Evolutionary conservation across 2,888 invertebrate genomes (phyloP), one percentile per base, ranked within the genome.

Genomic region (Tinea pellionella): DNA sequence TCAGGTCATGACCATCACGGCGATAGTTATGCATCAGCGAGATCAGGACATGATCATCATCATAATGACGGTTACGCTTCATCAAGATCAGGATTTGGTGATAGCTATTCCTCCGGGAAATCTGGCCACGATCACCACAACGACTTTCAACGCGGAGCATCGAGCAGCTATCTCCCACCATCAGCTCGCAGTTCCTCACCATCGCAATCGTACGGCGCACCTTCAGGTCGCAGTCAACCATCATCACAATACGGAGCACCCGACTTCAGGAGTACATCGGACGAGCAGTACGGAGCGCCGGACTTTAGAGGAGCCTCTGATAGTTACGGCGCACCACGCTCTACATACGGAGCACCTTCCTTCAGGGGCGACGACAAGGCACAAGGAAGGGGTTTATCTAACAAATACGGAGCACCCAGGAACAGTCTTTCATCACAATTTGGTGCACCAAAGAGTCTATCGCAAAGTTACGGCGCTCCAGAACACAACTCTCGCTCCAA

Each of bases 381-480:
- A 12, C n/a, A 29, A 30, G 13, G 57, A 47, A 63, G 64, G 8
- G 69, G 61, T 63, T 0, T 8, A 65, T 74, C 77, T 2, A 68
- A 72, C 61, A 71, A 74, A 61, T 79, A 77, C 56, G 73, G 75
- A 4, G 65, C 64, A 1, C 75, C 78, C 61, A 70, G 68, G 43
- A 32, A 63, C 51, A 64, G 59, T 7, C 60, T 63, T 3, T 70
- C 72, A 8, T 68, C 71, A 53, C 69, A 69, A 30, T 75, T 74
- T 58, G 72, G 76, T 0, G 63, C 70, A 11, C 73, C 75, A 1
- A 57, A 32, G 13, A 15, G 32, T 8, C 29, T 57, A n/a, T 57
- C 57, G 2, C 18, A n/a, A 9, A n/a, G n/a, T 3, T 57, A 57
- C 13, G 57, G 57, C 9, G 32, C 57, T 8, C 57, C 57, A 1